phyloP scores from a whole-genome alignment of 2,113 vertebrate species.

The Ceyx cyanopectus region DNA sequence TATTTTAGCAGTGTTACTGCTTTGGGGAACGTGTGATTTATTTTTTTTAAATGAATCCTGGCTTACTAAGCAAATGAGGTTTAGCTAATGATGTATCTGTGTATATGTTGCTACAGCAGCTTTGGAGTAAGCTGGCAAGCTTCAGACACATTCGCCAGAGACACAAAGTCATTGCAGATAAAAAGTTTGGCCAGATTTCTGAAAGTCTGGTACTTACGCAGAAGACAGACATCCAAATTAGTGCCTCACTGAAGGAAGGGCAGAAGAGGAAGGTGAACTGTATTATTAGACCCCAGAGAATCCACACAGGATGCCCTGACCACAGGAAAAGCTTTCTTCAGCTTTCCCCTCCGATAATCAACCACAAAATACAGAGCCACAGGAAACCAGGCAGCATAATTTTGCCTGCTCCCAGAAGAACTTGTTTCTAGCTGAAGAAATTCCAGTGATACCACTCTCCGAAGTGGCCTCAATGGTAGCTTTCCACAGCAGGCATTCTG shows the following conservation, averaged over 20 bases:
- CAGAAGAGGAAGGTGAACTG: conserved; percentile 68
- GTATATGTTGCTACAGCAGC: neutral
- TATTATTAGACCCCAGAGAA: conserved; percentile 56
- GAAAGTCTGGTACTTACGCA: neutral
- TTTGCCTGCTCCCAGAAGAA: conserved; percentile 25
- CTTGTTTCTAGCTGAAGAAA: neutral
- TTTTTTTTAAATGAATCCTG: neutral
- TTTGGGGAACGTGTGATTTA: neutral
- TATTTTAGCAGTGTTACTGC: neutral
- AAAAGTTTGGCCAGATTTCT: neutral
- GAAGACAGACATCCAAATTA: conserved; percentile 37
- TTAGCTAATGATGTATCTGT: neutral
- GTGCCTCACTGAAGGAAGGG: conserved; percentile 6
- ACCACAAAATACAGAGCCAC: conserved; percentile 49
- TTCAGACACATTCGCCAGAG: neutral
- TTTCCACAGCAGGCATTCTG: neutral
- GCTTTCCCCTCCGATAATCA: conserved; percentile 43
- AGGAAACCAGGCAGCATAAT: conserved; percentile 39
- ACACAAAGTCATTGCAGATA: neutral
- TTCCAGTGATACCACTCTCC: neutral
- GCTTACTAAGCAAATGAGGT: neutral
- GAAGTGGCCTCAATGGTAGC: neutral
- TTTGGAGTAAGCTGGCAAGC: neutral
- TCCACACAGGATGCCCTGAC: conserved; percentile 64
- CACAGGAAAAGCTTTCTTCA: conserved; percentile 67